Evolutionary conservation across 2,888 invertebrate genomes (phyloP).

Genomic region (Catocala sponsa): DNA sequence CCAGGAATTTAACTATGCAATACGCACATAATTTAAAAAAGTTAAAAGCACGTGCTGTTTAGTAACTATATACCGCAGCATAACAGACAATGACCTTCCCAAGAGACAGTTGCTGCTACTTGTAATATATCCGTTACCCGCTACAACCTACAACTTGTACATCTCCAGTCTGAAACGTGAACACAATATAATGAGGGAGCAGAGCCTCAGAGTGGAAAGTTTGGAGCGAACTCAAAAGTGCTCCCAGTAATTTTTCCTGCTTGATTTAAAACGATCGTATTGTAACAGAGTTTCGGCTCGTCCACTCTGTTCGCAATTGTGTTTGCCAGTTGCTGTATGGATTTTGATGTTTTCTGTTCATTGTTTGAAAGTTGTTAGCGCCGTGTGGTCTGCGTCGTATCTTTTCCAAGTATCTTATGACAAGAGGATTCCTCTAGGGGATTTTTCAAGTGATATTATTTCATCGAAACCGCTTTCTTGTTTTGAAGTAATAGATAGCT

Average conservation of each 20-base stretch:
- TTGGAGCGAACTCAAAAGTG: conserved; percentile 79
- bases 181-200: conserved; percentile 83
- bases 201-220: conserved; percentile 74
- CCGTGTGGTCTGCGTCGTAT: background rate
- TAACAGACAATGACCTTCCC: no score
- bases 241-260: conserved; percentile 81
- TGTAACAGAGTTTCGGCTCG: conserved; percentile 70
- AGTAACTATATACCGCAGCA: no score
- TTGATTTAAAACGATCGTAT: conserved; percentile 80
- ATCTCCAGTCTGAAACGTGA: conserved; percentile 70
- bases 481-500: background rate
- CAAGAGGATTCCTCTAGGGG: no score
- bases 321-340: conserved; percentile 30
- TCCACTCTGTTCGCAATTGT: conserved; percentile 48
- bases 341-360: conserved; percentile 12
- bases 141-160: conserved; percentile 14
- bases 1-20: no score
- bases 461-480: background rate
- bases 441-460: no score
- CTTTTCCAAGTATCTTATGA: background rate
- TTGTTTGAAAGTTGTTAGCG: conserved; percentile 13
- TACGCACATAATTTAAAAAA: no score
- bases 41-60: no score
- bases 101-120: no score
- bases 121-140: background rate